Conservation (phyloP, 2,113 vertebrate genomes). For the Larimichthys polyactis region DNA sequence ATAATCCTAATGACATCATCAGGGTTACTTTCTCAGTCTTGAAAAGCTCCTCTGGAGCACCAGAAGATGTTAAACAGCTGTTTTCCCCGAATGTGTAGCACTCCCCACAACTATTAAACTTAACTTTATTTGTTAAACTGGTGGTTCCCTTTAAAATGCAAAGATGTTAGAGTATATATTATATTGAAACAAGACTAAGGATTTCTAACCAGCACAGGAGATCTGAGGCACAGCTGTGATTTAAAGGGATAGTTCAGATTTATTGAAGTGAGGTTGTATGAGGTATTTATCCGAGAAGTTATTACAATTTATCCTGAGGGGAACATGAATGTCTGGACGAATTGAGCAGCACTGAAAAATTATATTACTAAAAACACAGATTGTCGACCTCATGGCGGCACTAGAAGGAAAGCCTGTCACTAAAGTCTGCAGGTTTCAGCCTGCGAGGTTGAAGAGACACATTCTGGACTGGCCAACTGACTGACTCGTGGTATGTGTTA, state of each 20-base stretch:
- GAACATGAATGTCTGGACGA: neutral
- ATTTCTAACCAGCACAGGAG: neutral
- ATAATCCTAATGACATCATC: no score
- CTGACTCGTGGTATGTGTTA: neutral
- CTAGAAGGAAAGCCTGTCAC: neutral
- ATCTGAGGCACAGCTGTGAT: neutral
- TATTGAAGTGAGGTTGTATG: no score
- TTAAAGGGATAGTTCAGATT: no score
- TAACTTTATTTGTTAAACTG: neutral
- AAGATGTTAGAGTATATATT: neutral
- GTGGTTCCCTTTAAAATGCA: neutral
- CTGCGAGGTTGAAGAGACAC: neutral
- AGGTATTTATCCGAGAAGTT: no score
- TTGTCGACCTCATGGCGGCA: no score
- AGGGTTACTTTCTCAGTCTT: no score
- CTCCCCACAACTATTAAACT: neutral
- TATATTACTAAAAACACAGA: neutral
- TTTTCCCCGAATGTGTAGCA: neutral
- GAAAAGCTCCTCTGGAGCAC: no score
- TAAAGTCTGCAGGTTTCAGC: neutral
- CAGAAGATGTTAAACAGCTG: no score
- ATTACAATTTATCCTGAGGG: neutral
- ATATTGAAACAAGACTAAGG: neutral
- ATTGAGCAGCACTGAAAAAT: no score
- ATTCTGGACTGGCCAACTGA: neutral